A percentile compares a stretch with the other conserved stretches of the same genome.
phyloP scores from a whole-genome alignment of 2,797 vertebrate species.

The Synaphobranchus kaupii region DNA sequence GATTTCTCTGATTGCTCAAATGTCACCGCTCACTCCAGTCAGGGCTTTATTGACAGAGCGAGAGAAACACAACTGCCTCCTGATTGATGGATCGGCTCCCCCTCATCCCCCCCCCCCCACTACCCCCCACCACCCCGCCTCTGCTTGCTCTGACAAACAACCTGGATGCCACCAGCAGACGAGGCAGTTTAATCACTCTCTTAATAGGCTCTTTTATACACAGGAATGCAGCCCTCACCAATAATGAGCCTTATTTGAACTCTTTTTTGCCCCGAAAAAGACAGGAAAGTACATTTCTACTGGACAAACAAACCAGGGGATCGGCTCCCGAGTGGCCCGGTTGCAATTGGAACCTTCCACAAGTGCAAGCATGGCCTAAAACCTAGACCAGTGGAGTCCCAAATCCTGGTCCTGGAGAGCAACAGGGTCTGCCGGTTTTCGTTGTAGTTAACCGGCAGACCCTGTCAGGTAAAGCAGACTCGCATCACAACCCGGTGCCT shows the following conservation, averaged over 20 bases:
- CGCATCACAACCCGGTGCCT: background rate
- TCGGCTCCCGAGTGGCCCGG: background rate
- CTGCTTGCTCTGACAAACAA: constrained; percentile 80
- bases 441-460: background rate
- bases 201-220: constrained; percentile 81
- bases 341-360: background rate
- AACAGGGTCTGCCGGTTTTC: too few species aligned
- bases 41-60: constrained; percentile 74
- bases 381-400: too few species aligned
- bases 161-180: constrained; percentile 73
- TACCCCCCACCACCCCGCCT: constrained; percentile 48
- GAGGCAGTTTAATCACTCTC: constrained; percentile 80
- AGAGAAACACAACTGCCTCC: constrained; percentile 59
- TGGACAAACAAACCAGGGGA: background rate
- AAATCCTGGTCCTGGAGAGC: too few species aligned
- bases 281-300: background rate
- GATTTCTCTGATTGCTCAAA: constrained; percentile 77
- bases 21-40: constrained; percentile 75
- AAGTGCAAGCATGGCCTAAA: background rate
- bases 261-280: constrained; percentile 47
- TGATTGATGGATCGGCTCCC: constrained; percentile 75
- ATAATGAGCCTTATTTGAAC: constrained; percentile 65
- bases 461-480: background rate
- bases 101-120: constrained; percentile 47
- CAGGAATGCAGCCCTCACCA: constrained; percentile 71